Base-by-base conservation (phyloP, 2,797 vertebrate species). In the Todus mexicanus region DNA sequence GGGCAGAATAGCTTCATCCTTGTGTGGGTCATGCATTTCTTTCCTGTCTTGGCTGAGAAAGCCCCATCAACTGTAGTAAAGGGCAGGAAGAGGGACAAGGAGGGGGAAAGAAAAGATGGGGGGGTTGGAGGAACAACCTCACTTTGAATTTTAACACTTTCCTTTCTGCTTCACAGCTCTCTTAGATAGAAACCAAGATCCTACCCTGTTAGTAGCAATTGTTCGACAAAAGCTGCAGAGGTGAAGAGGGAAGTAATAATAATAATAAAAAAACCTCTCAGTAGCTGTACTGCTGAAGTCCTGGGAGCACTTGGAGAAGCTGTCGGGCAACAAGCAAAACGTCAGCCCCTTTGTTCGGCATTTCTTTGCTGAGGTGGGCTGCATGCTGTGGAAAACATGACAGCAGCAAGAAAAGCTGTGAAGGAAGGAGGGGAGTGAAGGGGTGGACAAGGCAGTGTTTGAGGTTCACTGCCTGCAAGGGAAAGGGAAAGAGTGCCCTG, bases 291-390 rank as follows among this genome's bases (percentile, higher is more conserved):
- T 59, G 31, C 10, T 3, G 0, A 88, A 86, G 66, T 63, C 53
- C 50, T 83, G 68, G 45, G 25, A 70, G 37, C 11, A 7, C 21
- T 25, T 38, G 27, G 74, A 42, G 79, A 68, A 71, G 50, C 72
- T 86, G 61, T 47, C 3, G 31, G 81, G 74, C 13, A 81, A 50
- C 7, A 19, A 72, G 10, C 1, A 37, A 29, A 50, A 83, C 1
- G 15, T 78, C 90, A 93, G 48, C 57, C 70, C 74, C 35, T 87
- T 91, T 89, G 78, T 85, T 72, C 57, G 56, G 40, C 1, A 0
- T 63, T 50, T 63, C 57, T 60, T 35, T 43, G 43, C 48, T 63
- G 82, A 47, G 68, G 72, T 87, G 93, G 91, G 90, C 76, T 94
- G 73, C 61, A 48, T 4, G 18, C 64, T 78, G 87, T 37, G 80